These are phyloP conservation scores for Rhagium mordax DNA, from an alignment of 2,888 invertebrate species.

Conservation along the genomic window DNA sequence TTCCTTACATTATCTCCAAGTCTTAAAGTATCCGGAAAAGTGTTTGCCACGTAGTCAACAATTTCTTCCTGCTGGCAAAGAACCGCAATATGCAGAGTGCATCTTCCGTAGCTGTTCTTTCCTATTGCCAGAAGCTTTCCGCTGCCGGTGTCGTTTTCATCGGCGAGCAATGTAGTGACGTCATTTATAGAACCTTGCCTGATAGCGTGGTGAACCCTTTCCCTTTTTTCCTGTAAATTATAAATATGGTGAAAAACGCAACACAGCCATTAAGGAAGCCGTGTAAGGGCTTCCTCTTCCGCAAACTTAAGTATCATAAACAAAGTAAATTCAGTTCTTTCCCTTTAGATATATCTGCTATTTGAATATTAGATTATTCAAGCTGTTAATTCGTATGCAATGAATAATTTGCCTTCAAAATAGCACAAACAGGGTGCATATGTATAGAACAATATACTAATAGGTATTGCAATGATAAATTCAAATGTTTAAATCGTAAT, in stretches of 20 bases:
- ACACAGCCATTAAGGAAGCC: background rate
- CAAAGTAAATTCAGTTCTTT: background rate
- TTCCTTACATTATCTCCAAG: constrained; percentile 88
- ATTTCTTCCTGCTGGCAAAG: constrained; percentile 87
- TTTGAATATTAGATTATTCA: background rate
- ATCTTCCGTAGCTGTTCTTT: constrained; percentile 82
- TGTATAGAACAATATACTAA: too few species aligned
- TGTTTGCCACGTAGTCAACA: constrained; percentile 82
- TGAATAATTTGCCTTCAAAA: background rate
- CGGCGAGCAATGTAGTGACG: constrained; percentile 74
- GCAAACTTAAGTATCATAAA: background rate
- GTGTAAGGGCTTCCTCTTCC: background rate
- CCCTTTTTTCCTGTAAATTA: constrained; percentile 79
- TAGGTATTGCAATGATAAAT: too few species aligned
- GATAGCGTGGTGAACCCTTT: constrained; percentile 83
- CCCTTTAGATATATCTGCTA: background rate
- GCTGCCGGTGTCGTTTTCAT: constrained; percentile 72
- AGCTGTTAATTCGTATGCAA: background rate
- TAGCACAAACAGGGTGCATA: too few species aligned
- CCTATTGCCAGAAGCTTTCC: constrained; percentile 74
- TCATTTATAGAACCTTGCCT: constrained; percentile 76
- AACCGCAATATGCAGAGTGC: constrained; percentile 89
- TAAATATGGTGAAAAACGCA: background rate
- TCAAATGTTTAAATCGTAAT: too few species aligned
- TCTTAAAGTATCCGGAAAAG: constrained; percentile 81